These are phyloP conservation scores for Dynastes grantii DNA, from an alignment of 2,888 invertebrate genomes.

Conservation along the genomic window DNA sequence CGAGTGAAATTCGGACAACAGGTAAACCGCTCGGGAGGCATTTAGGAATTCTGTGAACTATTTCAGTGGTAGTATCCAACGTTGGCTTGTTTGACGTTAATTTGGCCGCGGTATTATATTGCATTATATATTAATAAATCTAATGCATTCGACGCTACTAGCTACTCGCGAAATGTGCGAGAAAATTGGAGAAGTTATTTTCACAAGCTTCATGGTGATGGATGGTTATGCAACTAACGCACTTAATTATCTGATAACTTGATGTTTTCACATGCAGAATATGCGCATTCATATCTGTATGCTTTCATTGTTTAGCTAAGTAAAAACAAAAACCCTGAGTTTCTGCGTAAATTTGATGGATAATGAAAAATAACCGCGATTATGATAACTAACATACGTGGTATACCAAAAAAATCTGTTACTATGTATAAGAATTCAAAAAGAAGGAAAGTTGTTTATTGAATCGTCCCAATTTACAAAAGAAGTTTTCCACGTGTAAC, in stretches of 20 bases:
- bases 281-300: too few species aligned
- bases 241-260: slow-evolving; percentile 6
- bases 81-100: slow-evolving; percentile 19
- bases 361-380: too few species aligned
- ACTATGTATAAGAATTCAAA: too few species aligned
- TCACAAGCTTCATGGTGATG: background rate
- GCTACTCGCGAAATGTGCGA: background rate
- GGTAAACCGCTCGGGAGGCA: background rate
- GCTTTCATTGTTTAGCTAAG: too few species aligned
- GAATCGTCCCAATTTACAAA: too few species aligned
- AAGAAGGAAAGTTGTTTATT: too few species aligned
- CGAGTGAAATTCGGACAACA: slow-evolving; percentile 12
- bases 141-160: slow-evolving; percentile 20
- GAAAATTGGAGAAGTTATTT: slow-evolving; percentile 13
- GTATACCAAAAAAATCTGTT: too few species aligned
- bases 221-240: background rate
- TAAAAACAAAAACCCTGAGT: too few species aligned
- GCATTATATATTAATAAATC: slow-evolving; percentile 19
- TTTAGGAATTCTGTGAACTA: slow-evolving; percentile 1
- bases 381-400: too few species aligned
- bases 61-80: background rate
- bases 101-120: slow-evolving; percentile 5
- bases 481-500: too few species aligned
- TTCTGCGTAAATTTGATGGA: too few species aligned
- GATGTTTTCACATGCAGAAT: background rate